These are phyloP conservation scores for Dicyrtomina minuta DNA, from an alignment of 2,888 invertebrate species.

Conservation along the genomic window DNA sequence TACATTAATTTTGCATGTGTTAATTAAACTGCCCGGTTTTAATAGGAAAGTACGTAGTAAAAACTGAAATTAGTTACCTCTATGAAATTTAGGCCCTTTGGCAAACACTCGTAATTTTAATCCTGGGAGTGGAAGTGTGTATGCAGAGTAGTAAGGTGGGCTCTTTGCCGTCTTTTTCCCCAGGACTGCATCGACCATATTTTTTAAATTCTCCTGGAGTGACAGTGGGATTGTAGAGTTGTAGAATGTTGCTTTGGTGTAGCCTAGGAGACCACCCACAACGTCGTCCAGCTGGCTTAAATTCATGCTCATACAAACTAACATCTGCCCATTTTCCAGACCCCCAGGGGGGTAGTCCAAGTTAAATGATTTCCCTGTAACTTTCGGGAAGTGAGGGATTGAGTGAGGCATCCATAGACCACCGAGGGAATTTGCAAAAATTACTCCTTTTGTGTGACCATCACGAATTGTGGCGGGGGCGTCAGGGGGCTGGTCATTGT, in stretches of 20 bases:
- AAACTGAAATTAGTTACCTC: conserved; percentile 58
- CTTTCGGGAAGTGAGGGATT: conserved; percentile 79
- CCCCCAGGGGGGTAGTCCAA: conserved; percentile 39
- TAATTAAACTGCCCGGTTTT: background rate
- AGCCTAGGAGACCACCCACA: conserved; percentile 35
- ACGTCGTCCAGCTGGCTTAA: conserved; percentile 13
- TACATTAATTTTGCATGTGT: too few relatives aligned
- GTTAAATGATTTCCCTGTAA: background rate
- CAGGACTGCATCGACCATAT: conserved; percentile 22
- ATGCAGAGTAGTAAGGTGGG: conserved; percentile 42
- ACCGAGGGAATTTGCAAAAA: conserved; percentile 69
- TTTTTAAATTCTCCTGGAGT: conserved; percentile 20
- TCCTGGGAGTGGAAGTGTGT: conserved; percentile 64
- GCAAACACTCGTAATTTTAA: conserved; percentile 76
- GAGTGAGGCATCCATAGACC: conserved; percentile 93
- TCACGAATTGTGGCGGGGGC: conserved; percentile 62
- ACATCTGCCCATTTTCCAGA: conserved; percentile 42
- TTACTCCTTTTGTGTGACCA: conserved; percentile 87
- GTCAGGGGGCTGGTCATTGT: conserved; percentile 84
- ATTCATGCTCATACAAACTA: conserved; percentile 36
- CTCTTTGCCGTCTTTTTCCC: conserved; percentile 17
- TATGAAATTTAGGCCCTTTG: conserved; percentile 74
- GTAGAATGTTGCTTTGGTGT: conserved; percentile 37
- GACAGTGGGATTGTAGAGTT: conserved; percentile 33
- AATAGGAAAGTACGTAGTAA: background rate